Conservation (phyloP, 2,113 vertebrate genomes). For the Uropsilus gracilis region DNA sequence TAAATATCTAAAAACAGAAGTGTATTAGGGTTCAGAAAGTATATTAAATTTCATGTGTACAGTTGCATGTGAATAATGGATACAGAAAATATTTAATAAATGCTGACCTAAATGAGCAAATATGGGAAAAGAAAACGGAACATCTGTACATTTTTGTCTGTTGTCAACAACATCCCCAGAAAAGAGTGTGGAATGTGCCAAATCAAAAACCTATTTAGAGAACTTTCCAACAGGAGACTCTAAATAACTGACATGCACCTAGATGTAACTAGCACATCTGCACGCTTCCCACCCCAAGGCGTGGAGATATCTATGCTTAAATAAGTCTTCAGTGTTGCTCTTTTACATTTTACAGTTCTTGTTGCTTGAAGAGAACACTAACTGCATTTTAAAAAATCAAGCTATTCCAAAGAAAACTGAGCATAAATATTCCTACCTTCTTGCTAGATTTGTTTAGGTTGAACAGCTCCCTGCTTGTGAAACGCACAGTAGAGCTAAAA, state of each 20-base stretch:
- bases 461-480: background rate
- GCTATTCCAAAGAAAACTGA: slow-evolving; percentile 35
- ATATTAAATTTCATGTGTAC: background rate
- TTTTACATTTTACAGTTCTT: slow-evolving; percentile 4
- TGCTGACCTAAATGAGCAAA: background rate
- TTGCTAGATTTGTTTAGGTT: background rate
- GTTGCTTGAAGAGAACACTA: slow-evolving; percentile 11
- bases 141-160: background rate
- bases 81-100: slow-evolving; percentile 4
- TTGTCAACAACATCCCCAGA: background rate
- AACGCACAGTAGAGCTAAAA: slow-evolving; percentile 28
- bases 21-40: background rate
- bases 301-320: background rate
- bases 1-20: too few species aligned
- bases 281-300: background rate
- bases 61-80: background rate
- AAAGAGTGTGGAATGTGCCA: background rate
- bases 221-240: background rate
- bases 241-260: background rate
- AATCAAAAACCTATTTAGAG: background rate
- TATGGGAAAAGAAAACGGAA: background rate
- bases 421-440: slow-evolving; percentile 20
- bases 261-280: background rate
- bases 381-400: slow-evolving; percentile 10
- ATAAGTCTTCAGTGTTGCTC: background rate